phyloP scores from a whole-genome alignment of 2,797 vertebrate genomes.

The Helostoma temminkii region DNA sequence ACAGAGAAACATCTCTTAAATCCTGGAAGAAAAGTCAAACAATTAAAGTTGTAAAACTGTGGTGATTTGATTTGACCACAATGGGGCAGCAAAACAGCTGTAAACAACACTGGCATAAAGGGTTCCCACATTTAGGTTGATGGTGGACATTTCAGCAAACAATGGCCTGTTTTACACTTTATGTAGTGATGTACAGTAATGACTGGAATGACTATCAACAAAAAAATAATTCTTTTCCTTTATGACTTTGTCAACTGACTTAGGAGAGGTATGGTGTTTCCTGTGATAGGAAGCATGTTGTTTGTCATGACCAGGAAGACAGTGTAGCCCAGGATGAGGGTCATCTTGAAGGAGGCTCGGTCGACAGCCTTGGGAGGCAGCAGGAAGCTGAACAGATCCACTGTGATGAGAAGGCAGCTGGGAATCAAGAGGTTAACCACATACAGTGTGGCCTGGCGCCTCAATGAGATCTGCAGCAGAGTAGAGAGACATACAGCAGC shows the following conservation, averaged over 20 bases:
- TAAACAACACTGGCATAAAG: neutral
- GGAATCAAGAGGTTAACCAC: constrained; percentile 81
- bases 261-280: constrained; percentile 77
- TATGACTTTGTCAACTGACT: constrained; percentile 65
- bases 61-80: neutral
- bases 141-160: no score
- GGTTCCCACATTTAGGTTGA: no score
- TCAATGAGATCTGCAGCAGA: constrained; percentile 43
- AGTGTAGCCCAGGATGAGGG: constrained; percentile 84
- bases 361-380: constrained; percentile 75
- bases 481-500: neutral
- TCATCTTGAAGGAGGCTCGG: constrained; percentile 84
- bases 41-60: neutral
- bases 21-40: neutral
- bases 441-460: constrained; percentile 63
- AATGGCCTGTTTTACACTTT: no score
- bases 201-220: no score
- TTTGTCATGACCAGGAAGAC: constrained; percentile 86
- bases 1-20: neutral
- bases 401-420: constrained; percentile 82
- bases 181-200: no score
- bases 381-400: constrained; percentile 85
- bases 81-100: neutral
- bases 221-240: no score
- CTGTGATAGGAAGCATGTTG: constrained; percentile 78